phyloP scores from a whole-genome alignment of 2,888 invertebrate genomes.

The Hartigia nigra region DNA sequence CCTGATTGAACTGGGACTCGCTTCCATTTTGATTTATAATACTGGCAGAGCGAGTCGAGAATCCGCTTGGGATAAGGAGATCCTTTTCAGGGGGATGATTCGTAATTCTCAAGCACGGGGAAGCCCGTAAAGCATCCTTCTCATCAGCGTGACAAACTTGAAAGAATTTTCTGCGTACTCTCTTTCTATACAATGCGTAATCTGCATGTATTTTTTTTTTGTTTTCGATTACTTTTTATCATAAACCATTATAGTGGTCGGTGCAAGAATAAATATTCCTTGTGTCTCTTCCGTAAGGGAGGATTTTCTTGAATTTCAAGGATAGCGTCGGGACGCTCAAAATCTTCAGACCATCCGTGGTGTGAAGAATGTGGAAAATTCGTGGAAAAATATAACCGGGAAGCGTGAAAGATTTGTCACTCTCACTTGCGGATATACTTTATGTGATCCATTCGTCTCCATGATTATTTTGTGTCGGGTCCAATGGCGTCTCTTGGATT shows the following conservation, averaged over 20 bases:
- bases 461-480: not conserved
- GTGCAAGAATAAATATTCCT: not conserved
- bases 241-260: not conserved
- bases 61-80: conserved; percentile 2
- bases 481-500: not conserved
- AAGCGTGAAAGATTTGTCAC: not conserved
- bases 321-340: not conserved
- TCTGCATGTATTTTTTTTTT: not conserved
- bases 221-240: not conserved
- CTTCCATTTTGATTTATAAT: conserved; percentile 4
- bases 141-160: no score
- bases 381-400: not conserved
- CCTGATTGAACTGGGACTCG: not conserved
- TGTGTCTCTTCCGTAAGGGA: not conserved
- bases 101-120: not conserved
- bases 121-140: not conserved
- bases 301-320: not conserved
- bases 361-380: not conserved
- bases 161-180: no score
- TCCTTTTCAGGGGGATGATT: not conserved
- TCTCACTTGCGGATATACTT: not conserved
- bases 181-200: not conserved
- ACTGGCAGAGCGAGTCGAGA: not conserved
- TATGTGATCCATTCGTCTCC: not conserved
- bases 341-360: not conserved